Evolutionary conservation across 2,113 vertebrate genomes (phyloP).

Genomic region (Ageneiosus marmoratus): DNA sequence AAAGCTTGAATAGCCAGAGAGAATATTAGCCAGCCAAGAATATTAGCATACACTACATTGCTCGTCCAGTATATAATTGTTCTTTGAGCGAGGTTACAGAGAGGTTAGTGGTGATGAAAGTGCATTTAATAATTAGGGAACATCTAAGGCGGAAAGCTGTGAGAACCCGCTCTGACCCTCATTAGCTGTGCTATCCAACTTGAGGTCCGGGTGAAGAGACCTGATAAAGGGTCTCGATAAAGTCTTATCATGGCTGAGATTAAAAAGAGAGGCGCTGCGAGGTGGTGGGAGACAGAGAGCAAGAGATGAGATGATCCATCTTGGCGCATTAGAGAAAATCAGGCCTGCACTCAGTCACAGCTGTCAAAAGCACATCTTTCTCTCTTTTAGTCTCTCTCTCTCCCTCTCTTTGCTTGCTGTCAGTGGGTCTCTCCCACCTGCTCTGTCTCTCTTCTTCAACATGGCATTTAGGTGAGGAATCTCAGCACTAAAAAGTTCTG

Average conservation of each 20-base stretch:
- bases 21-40: constrained; percentile 33
- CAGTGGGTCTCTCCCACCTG: constrained; percentile 63
- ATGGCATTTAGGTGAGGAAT: constrained; percentile 96
- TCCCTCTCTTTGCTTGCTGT: background rate
- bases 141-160: constrained; percentile 17
- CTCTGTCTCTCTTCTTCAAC: constrained; percentile 62
- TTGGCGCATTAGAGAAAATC: constrained; percentile 83
- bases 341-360: constrained; percentile 69
- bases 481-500: constrained; percentile 98
- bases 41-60: constrained; percentile 51
- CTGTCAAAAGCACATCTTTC: constrained; percentile 73
- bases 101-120: constrained; percentile 54
- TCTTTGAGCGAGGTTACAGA: constrained; percentile 52
- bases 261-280: constrained; percentile 26
- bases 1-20: background rate
- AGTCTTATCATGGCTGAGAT: constrained; percentile 40
- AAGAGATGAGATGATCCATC: constrained; percentile 93
- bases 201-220: constrained; percentile 43
- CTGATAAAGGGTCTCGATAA: constrained; percentile 38
- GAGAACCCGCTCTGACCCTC: constrained; percentile 46
- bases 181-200: constrained; percentile 50
- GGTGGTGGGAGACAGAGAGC: constrained; percentile 17
- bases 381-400: constrained; percentile 37
- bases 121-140: constrained; percentile 56
- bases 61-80: constrained; percentile 52